A percentile compares a stretch with the other conserved stretches of the same genome.
phyloP scores from a whole-genome alignment of 2,888 invertebrate species.

The Adelognathus sp. region DNA sequence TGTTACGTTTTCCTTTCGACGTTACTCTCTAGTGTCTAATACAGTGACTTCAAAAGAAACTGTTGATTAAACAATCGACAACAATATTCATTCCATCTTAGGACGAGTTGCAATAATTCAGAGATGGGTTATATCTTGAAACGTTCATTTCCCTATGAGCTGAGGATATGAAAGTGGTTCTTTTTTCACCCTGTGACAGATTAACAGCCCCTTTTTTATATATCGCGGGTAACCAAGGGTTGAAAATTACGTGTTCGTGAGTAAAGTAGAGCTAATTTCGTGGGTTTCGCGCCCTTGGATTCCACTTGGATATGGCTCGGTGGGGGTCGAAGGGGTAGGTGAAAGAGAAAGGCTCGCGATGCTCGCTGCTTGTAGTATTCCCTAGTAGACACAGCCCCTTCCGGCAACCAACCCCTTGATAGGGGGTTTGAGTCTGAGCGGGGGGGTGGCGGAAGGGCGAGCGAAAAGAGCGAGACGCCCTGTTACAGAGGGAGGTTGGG shows the following conservation, averaged over 20 bases:
- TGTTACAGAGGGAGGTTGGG: conserved; percentile 40
- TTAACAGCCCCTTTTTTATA: conserved; percentile 43
- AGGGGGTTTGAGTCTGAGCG: conserved; percentile 70
- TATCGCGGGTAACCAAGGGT: conserved; percentile 40
- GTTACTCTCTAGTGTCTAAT: too few species aligned
- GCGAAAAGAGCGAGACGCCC: conserved; percentile 68
- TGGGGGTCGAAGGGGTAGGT: conserved; percentile 37
- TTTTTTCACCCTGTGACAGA: conserved; percentile 18
- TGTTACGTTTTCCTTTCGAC: too few species aligned
- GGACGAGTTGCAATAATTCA: background rate
- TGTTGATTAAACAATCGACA: background rate
- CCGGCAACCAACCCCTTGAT: conserved; percentile 74
- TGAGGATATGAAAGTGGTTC: background rate
- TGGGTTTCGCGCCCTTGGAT: conserved; percentile 71
- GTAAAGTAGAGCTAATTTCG: conserved; percentile 74
- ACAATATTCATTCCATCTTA: background rate
- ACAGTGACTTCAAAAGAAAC: background rate
- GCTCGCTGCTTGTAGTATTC: conserved; percentile 64
- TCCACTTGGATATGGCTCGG: conserved; percentile 57
- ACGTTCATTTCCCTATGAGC: background rate
- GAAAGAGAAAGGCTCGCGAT: conserved; percentile 48
- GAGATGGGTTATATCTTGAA: background rate
- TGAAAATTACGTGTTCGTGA: conserved; percentile 58
- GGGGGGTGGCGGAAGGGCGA: too few species aligned
- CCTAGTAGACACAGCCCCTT: conserved; percentile 76